These are phyloP conservation scores for Greenwoodochromis staneri DNA, from an alignment of 2,113 vertebrate species.

Conservation along the genomic window DNA sequence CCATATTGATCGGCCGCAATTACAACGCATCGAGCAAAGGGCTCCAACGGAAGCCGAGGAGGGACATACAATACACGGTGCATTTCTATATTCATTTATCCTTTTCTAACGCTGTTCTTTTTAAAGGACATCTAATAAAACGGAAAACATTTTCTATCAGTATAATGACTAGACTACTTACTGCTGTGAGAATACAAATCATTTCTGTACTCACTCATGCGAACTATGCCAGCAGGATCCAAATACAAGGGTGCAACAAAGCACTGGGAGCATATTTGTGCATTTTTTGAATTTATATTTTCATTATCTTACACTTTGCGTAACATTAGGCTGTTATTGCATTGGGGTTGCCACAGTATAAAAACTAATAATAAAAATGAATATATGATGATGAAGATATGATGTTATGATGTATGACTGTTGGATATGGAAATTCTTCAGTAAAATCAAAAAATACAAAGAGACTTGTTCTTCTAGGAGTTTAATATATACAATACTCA, in stretches of 20 bases:
- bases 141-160: not conserved
- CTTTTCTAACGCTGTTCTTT: not conserved
- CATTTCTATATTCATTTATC: not conserved
- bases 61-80: not conserved
- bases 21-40: not conserved
- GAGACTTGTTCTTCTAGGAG: not conserved
- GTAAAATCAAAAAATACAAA: not conserved
- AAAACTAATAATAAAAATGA: not conserved
- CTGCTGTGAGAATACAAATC: not conserved
- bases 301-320: not conserved
- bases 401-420: not conserved
- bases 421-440: not conserved
- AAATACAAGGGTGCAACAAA: not conserved
- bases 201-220: not conserved
- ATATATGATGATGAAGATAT: not conserved
- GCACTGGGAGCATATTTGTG: not conserved
- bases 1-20: conserved; percentile 57
- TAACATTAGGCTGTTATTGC: not conserved
- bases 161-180: not conserved
- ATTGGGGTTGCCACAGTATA: not conserved
- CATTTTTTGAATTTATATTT: not conserved
- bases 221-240: not conserved
- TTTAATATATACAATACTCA: not conserved
- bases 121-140: not conserved
- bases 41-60: not conserved